phyloP scores from a whole-genome alignment of 2,797 vertebrate species.

The Pipistrellus nathusii region DNA sequence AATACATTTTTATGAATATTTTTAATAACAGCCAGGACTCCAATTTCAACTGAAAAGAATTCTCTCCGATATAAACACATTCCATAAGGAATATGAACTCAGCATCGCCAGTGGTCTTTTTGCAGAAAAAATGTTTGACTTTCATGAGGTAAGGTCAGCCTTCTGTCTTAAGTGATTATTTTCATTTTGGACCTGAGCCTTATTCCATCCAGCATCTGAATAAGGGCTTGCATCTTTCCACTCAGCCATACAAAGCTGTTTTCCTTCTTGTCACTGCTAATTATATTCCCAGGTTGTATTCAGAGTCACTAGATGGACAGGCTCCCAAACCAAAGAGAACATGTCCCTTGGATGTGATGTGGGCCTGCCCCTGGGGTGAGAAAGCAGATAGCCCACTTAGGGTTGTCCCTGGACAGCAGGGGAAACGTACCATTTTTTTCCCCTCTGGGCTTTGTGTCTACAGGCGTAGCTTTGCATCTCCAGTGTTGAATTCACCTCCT shows the following conservation, averaged over 20 bases:
- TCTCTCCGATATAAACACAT: constrained; percentile 75
- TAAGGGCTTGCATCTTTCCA: neutral
- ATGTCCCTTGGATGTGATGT: no score
- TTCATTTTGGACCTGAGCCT: neutral
- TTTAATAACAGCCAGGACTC: constrained; percentile 64
- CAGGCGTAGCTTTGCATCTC: neutral
- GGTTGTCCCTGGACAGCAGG: neutral
- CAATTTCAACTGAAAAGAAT: constrained; percentile 73
- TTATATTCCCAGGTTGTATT: neutral
- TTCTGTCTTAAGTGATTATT: neutral
- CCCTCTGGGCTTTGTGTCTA: neutral
- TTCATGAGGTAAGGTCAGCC: constrained; percentile 69
- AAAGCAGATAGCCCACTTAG: no score
- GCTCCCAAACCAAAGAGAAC: neutral
- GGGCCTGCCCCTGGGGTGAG: fast-evolving
- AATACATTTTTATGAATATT: constrained; percentile 49
- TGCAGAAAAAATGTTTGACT: constrained; percentile 73
- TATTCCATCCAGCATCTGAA: neutral
- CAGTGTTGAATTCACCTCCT: neutral
- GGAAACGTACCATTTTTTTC: neutral
- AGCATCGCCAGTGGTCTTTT: constrained; percentile 78
- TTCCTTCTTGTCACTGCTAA: neutral
- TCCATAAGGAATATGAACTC: constrained; percentile 73
- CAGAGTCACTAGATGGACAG: neutral
- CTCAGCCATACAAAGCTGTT: neutral